Base-by-base conservation (phyloP, 1,140 invertebrate species). In the Seison nebaliae region DNA sequence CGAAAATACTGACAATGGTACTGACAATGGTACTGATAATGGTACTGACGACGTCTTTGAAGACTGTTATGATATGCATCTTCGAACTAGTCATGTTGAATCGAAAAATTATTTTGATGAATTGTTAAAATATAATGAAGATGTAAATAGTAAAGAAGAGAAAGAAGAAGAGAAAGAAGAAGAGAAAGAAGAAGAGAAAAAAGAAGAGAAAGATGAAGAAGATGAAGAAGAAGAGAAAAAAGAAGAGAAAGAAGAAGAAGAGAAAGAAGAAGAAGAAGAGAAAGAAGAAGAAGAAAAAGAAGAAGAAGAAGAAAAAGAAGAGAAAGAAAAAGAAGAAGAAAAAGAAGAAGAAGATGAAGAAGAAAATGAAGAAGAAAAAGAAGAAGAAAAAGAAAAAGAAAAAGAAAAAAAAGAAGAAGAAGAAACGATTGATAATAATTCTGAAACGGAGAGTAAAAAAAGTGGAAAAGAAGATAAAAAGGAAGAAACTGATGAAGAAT, bases 391-490 rank as follows among this genome's bases (percentile, higher is more conserved):
- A 18, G 32, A 15, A 15, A 35, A 21, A 11, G 11, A 35, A 33
- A 12, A 11, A 14, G 17, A 18, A 22, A 18, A 5, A 33, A n/a
- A 19, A 9, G 21, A 20, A n/a, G 37, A 33, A 30, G 21, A 26
- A 28, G 28, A 28, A 26, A 18, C 14, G 38, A 35, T 15, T 41
- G 19, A 29, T 35, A 22, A 21, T 35, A 6, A 8, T 9, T 9
- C 22, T 33, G 22, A 20, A 33, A 11, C 22, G 12, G 31, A 8
- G 22, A 17, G n/a, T n/a, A n/a, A n/a, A n/a, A n/a, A n/a, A n/a
- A n/a, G n/a, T n/a, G n/a, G n/a, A n/a, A n/a, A n/a, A n/a, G n/a
- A n/a, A n/a, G n/a, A n/a, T n/a, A n/a, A n/a, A n/a, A n/a, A n/a
- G n/a, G n/a, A n/a, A n/a, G n/a, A n/a, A n/a, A n/a, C n/a, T n/a